These are phyloP conservation scores for Biston stratarius DNA, from an alignment of 2,888 invertebrate species.

Conservation along the genomic window DNA sequence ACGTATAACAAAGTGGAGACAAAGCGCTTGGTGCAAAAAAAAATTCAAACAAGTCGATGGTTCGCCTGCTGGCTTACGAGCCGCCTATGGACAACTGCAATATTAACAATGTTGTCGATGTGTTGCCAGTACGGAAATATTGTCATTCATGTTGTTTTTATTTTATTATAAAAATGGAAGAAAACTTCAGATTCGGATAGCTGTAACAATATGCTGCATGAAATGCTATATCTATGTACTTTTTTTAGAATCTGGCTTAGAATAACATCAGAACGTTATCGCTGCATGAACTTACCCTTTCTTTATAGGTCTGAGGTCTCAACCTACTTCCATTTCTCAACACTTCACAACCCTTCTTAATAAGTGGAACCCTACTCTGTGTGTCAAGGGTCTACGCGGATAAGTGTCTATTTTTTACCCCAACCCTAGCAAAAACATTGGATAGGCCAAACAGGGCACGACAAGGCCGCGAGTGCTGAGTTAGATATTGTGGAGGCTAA, in stretches of 20 bases:
- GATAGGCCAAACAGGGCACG: conserved; percentile 18
- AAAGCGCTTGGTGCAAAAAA: too few relatives aligned
- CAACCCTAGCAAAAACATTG: conserved; percentile 32
- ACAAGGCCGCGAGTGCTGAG: conserved; percentile 23
- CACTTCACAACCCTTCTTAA: conserved; percentile 16
- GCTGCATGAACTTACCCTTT: background rate
- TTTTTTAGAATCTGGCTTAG: background rate
- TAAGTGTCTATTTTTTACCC: conserved; percentile 44
- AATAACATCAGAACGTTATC: background rate
- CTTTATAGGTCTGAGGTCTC: conserved; percentile 13
- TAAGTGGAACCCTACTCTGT: conserved; percentile 32
- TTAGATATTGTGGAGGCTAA: conserved; percentile 21
- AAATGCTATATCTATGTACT: background rate
- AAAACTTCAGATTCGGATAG: too few relatives aligned
- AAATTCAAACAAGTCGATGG: too few relatives aligned
- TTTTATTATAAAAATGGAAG: too few relatives aligned
- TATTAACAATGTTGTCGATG: too few relatives aligned
- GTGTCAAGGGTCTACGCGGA: conserved; percentile 39
- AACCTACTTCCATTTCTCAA: conserved; percentile 23
- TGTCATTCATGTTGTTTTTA: too few relatives aligned
- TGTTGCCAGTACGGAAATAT: too few relatives aligned
- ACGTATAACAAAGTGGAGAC: too few relatives aligned
- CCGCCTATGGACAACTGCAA: too few relatives aligned
- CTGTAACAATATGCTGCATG: too few relatives aligned
- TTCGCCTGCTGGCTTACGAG: too few relatives aligned